Percentiles rank a stretch among this genome's conserved stretches.
phyloP scores from a whole-genome alignment of 2,113 vertebrate genomes.

The Ibidorhyncha struthersii region DNA sequence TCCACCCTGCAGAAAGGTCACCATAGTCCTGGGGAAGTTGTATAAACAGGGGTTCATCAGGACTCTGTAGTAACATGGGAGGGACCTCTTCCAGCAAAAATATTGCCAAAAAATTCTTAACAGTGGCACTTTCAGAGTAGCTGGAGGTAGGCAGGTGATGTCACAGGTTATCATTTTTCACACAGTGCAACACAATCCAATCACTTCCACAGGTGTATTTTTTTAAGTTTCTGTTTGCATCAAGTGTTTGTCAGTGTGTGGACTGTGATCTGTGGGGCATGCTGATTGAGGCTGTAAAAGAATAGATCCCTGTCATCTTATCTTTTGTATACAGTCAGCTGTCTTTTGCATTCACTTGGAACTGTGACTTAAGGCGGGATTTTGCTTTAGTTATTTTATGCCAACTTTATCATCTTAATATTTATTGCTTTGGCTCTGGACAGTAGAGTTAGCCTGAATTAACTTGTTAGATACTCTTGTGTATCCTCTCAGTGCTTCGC shows the following conservation, averaged over 20 bases:
- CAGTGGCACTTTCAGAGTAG: not conserved
- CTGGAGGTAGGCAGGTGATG: not conserved
- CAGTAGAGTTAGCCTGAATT: not conserved
- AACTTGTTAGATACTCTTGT: not conserved
- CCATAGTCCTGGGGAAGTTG: not conserved
- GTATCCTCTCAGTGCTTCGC: not conserved
- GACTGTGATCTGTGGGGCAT: not conserved
- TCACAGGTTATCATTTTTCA: not conserved
- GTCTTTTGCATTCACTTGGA: not conserved
- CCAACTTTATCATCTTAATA: not conserved
- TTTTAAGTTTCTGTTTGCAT: not conserved
- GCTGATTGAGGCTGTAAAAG: not conserved
- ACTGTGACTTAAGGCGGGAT: not conserved
- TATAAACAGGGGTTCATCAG: not conserved
- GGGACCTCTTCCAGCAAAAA: slow-evolving; percentile 10
- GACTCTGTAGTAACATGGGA: not conserved
- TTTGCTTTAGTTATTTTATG: not conserved
- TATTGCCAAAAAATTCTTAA: not conserved
- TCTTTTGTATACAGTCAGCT: not conserved
- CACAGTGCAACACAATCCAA: not conserved
- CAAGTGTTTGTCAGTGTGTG: not conserved
- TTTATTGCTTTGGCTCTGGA: not conserved
- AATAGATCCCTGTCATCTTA: not conserved
- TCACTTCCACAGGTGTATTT: not conserved
- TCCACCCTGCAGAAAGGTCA: slow-evolving; percentile 49